These are phyloP conservation scores for Fringilla coelebs DNA, from an alignment of 2,797 vertebrate species.

Conservation along the genomic window DNA sequence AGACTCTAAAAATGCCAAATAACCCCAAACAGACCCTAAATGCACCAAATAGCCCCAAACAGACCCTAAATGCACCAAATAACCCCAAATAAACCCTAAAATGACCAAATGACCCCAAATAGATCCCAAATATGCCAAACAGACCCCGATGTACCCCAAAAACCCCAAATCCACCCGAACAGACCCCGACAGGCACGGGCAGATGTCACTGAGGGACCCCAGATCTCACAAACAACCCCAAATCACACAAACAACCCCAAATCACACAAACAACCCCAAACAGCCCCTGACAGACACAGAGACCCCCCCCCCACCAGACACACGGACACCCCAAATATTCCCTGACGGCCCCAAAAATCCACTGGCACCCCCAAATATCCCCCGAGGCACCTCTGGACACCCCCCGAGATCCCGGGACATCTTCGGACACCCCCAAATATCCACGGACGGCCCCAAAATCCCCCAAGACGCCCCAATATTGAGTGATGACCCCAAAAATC, in stretches of 20 bases:
- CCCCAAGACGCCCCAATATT: not conserved
- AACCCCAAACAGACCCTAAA: rapidly evolving
- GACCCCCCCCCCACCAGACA: not conserved
- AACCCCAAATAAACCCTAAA: no score
- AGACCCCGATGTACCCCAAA: not conserved
- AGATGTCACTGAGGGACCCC: not conserved
- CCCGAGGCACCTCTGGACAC: no score
- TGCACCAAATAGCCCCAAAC: rapidly evolving
- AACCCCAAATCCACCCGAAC: no score
- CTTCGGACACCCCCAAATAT: no score
- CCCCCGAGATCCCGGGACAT: no score
- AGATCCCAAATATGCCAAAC: not conserved
- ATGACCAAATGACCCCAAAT: no score
- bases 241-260: not conserved
- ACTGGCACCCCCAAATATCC: no score
- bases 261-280: no score
- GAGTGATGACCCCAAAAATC: no score
- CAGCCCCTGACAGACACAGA: rapidly evolving
- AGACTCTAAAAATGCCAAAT: not conserved
- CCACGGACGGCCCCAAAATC: not conserved
- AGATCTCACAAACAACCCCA: not conserved
- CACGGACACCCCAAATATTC: not conserved
- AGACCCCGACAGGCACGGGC: not conserved
- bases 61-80: rapidly evolving
- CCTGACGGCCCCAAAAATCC: not conserved